Percentiles rank a stretch among this genome's conserved stretches.
Evolutionary conservation across 2,888 invertebrate genomes (phyloP).

Genomic region (Amphipoea oculea): DNA sequence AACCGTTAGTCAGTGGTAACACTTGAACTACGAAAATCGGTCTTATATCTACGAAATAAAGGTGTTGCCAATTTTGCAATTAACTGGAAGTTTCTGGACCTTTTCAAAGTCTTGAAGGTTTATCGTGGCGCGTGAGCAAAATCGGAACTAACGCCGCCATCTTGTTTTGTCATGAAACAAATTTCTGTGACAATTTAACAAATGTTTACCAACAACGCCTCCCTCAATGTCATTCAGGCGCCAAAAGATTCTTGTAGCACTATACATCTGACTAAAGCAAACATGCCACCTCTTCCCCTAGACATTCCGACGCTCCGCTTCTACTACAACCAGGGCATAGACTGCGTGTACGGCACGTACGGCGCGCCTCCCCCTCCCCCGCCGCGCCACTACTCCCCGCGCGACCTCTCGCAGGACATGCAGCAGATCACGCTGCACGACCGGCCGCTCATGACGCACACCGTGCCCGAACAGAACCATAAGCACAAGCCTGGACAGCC

Average conservation of each 20-base stretch:
- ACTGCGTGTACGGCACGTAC: slow-evolving; percentile 87
- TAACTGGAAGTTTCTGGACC: not conserved
- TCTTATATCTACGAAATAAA: not conserved
- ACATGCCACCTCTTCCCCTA: slow-evolving; percentile 37
- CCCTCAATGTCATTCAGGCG: not conserved
- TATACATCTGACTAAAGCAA: not conserved
- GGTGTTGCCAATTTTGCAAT: not conserved
- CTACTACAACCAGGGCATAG: slow-evolving; percentile 93
- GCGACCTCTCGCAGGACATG: slow-evolving; percentile 84
- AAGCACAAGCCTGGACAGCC: slow-evolving; percentile 76
- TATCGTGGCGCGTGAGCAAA: too few species aligned
- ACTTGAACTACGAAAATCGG: not conserved
- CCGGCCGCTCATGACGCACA: slow-evolving; percentile 63
- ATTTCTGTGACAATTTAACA: too few species aligned
- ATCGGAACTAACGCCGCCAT: not conserved
- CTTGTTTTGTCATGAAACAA: not conserved
- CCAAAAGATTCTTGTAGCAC: not conserved
- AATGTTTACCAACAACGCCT: not conserved
- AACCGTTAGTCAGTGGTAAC: not conserved
- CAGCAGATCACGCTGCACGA: slow-evolving; percentile 81
- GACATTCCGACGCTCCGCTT: slow-evolving; percentile 92
- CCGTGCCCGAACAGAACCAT: slow-evolving; percentile 68
- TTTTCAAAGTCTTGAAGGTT: not conserved
- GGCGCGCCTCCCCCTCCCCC: slow-evolving; percentile 73
- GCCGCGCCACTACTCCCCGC: slow-evolving; percentile 76